Evolutionary conservation across 2,888 invertebrate genomes (phyloP).

Genomic region (Rhingia campestris): DNA sequence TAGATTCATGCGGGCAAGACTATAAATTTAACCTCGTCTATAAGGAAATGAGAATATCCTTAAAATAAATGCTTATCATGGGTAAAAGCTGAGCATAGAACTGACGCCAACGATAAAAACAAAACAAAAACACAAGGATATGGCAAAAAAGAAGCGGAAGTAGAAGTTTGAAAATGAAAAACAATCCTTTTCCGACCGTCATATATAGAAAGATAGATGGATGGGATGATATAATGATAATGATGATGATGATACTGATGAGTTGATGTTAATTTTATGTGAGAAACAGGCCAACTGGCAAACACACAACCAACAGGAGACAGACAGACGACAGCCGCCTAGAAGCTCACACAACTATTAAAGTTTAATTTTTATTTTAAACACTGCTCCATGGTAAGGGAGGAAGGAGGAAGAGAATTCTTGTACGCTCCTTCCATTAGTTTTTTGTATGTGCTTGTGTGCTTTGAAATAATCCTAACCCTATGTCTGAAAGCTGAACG

Average conservation of each 20-base stretch:
- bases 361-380: constrained; percentile 24
- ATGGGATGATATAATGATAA: neutral
- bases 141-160: constrained; percentile 27
- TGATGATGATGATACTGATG: constrained; percentile 24
- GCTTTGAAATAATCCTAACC: too few species aligned
- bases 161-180: constrained; percentile 22
- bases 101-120: neutral
- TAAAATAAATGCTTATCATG: constrained; percentile 37
- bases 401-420: neutral
- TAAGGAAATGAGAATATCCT: constrained; percentile 66
- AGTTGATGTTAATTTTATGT: constrained; percentile 8
- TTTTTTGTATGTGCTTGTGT: neutral
- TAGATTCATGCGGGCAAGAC: constrained; percentile 4
- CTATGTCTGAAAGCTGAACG: too few species aligned
- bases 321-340: constrained; percentile 1
- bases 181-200: constrained; percentile 26
- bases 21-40: constrained; percentile 11
- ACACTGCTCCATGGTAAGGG: neutral
- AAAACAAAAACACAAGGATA: neutral
- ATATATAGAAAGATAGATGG: neutral
- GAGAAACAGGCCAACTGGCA: constrained; percentile 20
- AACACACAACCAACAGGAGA: constrained; percentile 6
- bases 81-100: constrained; percentile 1
- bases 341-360: constrained; percentile 8
- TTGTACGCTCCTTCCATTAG: neutral